phyloP scores from a whole-genome alignment of 2,797 vertebrate species.

The Melanotaenia trifasciata region DNA sequence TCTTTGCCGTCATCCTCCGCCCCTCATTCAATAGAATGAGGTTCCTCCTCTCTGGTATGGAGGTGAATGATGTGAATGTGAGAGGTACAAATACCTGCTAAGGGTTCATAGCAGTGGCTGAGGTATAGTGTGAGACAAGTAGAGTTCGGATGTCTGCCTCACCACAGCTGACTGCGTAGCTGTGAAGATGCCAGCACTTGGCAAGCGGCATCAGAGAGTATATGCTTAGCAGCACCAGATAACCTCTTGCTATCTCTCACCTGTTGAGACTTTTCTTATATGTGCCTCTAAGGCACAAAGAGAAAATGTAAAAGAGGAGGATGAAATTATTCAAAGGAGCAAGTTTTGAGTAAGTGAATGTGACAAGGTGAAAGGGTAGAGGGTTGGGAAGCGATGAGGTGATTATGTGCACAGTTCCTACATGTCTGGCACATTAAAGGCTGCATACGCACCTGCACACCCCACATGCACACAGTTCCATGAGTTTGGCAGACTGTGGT shows the following conservation, averaged over 20 bases:
- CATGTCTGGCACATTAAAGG: slow-evolving; percentile 69
- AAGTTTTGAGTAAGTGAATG: slow-evolving; percentile 73
- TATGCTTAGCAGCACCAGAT: slow-evolving; percentile 58
- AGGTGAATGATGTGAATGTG: slow-evolving; percentile 18
- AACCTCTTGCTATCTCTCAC: slow-evolving; percentile 69
- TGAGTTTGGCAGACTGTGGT: slow-evolving; percentile 69
- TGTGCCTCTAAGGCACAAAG: slow-evolving; percentile 43
- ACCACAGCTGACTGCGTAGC: slow-evolving; percentile 68
- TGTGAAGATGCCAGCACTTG: slow-evolving; percentile 67
- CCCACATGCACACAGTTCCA: slow-evolving; percentile 54
- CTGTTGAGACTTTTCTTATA: slow-evolving; percentile 67
- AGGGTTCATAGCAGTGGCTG: slow-evolving; percentile 47
- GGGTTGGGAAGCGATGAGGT: slow-evolving; percentile 57
- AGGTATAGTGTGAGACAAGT: slow-evolving; percentile 58
- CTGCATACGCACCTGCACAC: slow-evolving; percentile 42
- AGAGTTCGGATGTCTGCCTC: slow-evolving; percentile 65
- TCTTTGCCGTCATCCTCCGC: slow-evolving; percentile 18
- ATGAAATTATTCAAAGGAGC: slow-evolving; percentile 66
- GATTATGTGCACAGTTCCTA: slow-evolving; percentile 68
- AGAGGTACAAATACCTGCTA: slow-evolving; percentile 45
- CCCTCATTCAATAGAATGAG: slow-evolving; percentile 60
- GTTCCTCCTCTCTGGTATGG: slow-evolving; percentile 21
- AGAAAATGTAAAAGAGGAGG: slow-evolving; percentile 18
- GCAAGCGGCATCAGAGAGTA: slow-evolving; percentile 57
- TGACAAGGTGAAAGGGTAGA: slow-evolving; percentile 73